A percentile compares a stretch with the other conserved stretches of the same genome.
Conservation (phyloP, 2,888 invertebrate genomes). For the Hypsopygia costalis region DNA sequence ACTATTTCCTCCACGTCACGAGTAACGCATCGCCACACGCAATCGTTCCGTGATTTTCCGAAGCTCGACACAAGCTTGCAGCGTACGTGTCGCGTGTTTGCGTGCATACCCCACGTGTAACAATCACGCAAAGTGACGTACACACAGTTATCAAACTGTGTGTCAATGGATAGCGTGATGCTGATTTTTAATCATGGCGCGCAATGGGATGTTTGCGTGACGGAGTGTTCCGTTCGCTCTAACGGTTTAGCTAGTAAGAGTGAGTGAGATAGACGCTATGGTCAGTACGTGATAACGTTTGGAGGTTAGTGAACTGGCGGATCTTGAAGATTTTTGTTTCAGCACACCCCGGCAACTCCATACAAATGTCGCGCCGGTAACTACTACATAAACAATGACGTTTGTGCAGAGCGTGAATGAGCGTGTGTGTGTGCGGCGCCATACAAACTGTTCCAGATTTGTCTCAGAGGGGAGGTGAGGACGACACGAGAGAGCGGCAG, state of each 20-base stretch:
- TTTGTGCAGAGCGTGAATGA: no score
- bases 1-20: neutral
- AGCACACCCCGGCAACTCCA: no score
- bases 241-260: neutral
- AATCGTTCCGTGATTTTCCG: neutral
- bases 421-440: no score
- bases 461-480: no score
- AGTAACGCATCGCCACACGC: neutral
- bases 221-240: conserved; percentile 23
- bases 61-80: conserved; percentile 2
- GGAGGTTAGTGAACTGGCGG: neutral
- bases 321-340: neutral
- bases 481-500: no score
- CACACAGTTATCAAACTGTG: conserved; percentile 53
- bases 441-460: no score
- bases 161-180: conserved; percentile 76
- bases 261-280: neutral
- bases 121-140: conserved; percentile 56
- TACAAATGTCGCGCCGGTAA: no score
- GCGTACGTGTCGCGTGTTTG: conserved; percentile 5
- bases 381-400: no score
- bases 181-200: conserved; percentile 61
- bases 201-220: conserved; percentile 19
- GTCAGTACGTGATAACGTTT: neutral
- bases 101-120: conserved; percentile 3